Base-by-base conservation (phyloP, 2,113 vertebrate species). In the Xenopus tropicalis region DNA sequence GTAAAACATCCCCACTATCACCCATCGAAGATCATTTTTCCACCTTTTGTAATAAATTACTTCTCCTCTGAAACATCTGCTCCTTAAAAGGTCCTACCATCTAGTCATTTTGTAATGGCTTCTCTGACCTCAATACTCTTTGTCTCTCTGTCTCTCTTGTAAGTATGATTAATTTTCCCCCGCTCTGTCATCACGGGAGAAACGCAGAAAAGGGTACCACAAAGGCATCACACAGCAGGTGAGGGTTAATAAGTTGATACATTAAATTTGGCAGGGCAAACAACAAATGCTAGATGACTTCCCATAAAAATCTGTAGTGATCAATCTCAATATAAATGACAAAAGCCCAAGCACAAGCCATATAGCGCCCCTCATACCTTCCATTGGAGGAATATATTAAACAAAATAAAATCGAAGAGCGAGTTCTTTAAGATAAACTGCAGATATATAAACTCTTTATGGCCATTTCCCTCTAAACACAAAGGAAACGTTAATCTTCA, bases 101-200 rank as follows among this genome's bases (percentile, higher is more conserved):
- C 66, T 54, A 76, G 66, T 42, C 65, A 75, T 69, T 62, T 75
- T 62, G 44, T 69, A 75, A 62, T 75, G 72, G 65, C 64, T 69
- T 75, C 59, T 69, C 44, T 75, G 72, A 75, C 72, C 72, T 67
- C 65, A 69, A 62, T 69, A 68, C 65, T 62, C 65, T 75, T 75
- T 75, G 72, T 75, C 72, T 75, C 64, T 46, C 65, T 29, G 66
- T 69, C 72, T 75, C 57, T 66, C 25, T 20, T 75, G 57, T 75
- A 75, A 75, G 72, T 75, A 75, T 75, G 72, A 75, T 75, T 75
- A 75, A 75, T 75, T 75, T 67, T 69, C 58, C 66, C 25, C 58
- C 8, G 54, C 72, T 75, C 72, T 51, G 66, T 75, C 66, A 69
- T 69, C 54, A 58, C 42, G n/a, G 58, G 52, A 61, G 56, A 14